Evolutionary conservation across 2,888 invertebrate species (phyloP).

Genomic region (Halocaridina rubra): DNA sequence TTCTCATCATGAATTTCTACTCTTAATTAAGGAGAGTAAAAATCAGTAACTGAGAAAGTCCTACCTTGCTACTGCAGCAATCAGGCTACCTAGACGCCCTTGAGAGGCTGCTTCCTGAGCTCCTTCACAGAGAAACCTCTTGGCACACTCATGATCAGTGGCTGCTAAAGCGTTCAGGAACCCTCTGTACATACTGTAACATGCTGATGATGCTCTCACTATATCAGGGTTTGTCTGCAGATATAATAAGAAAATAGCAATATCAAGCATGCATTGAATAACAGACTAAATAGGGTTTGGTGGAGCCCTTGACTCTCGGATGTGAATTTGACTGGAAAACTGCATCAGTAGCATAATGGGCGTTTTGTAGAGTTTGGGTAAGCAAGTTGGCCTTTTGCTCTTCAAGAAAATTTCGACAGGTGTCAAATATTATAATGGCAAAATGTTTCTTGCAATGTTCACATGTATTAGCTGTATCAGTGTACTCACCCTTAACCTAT

Average conservation of each 20-base stretch:
- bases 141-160: constrained; percentile 17
- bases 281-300: background rate
- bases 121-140: constrained; percentile 46
- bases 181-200: constrained; percentile 36
- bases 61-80: constrained; percentile 41
- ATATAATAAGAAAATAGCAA: no score
- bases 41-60: no score
- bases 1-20: background rate
- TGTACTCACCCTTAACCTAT: background rate
- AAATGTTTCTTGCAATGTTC: background rate
- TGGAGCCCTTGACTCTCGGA: no score
- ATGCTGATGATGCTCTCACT: constrained; percentile 18
- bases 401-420: background rate
- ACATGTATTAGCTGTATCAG: no score
- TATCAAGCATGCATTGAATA: background rate
- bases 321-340: no score
- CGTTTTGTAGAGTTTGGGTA: no score
- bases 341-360: no score
- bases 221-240: background rate
- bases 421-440: no score
- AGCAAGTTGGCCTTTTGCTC: no score
- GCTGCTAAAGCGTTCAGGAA: constrained; percentile 45
- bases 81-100: constrained; percentile 19
- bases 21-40: no score
- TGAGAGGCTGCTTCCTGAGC: constrained; percentile 31